Evolutionary conservation across 2,113 vertebrate species (phyloP).

Genomic region (Elephas maximus): DNA sequence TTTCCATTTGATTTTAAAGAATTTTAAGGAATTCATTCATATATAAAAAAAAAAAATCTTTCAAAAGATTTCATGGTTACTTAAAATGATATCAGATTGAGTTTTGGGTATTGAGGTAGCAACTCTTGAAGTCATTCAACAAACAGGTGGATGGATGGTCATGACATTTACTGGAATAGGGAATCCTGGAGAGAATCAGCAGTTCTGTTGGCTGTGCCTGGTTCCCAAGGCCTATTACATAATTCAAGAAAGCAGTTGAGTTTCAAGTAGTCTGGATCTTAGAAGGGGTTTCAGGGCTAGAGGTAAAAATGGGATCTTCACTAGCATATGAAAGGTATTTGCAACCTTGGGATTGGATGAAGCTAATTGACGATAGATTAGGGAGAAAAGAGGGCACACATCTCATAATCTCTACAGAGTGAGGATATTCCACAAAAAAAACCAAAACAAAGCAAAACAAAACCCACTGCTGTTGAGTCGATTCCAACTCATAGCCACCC

Average conservation of each 20-base stretch:
- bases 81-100: neutral
- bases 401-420: neutral
- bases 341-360: neutral
- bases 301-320: neutral
- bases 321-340: neutral
- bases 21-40: neutral
- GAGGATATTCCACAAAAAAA: neutral
- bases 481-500: no score
- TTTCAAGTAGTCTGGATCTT: neutral
- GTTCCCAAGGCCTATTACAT: neutral
- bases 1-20: neutral
- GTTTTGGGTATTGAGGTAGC: neutral
- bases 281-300: neutral
- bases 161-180: neutral
- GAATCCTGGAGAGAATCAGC: neutral
- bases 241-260: neutral
- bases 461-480: no score
- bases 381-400: neutral
- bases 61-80: neutral
- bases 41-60: neutral
- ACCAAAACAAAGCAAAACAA: no score
- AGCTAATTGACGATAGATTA: neutral
- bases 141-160: neutral
- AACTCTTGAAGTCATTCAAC: neutral
- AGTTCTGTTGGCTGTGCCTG: neutral